Evolutionary conservation across 2,797 vertebrate genomes (phyloP).

Genomic region (Spea hammondii): DNA sequence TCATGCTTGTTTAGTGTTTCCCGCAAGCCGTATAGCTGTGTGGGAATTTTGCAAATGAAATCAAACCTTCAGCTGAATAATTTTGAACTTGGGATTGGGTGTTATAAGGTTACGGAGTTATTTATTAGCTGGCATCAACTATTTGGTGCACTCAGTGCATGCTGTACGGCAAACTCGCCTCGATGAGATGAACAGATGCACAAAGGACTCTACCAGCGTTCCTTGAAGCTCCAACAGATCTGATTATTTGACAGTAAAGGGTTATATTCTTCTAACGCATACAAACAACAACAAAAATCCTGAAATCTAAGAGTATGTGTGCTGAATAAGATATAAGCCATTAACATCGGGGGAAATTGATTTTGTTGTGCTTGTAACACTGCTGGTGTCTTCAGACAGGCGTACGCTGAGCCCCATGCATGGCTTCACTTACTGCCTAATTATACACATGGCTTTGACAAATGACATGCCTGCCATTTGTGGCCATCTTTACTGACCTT

Average conservation of each 20-base stretch:
- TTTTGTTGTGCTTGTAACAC: conserved; percentile 16
- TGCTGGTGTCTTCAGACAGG: conserved; percentile 37
- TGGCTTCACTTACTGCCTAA: conserved; percentile 59
- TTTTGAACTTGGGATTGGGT: too few species aligned
- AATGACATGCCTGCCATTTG: conserved; percentile 64
- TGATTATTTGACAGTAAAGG: neutral
- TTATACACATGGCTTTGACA: conserved; percentile 67
- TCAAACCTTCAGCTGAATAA: too few species aligned
- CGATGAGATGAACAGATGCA: too few species aligned
- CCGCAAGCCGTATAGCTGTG: too few species aligned
- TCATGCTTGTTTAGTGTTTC: too few species aligned
- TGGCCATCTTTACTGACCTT: conserved; percentile 68
- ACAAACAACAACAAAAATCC: neutral
- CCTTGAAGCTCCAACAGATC: too few species aligned
- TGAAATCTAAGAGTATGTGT: neutral
- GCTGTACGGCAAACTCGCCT: too few species aligned
- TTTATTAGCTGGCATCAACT: too few species aligned
- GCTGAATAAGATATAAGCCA: conserved; percentile 18
- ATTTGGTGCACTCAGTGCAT: too few species aligned
- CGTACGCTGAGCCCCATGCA: conserved; percentile 27
- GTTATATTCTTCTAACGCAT: neutral
- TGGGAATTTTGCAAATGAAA: too few species aligned
- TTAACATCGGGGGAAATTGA: conserved; percentile 11
- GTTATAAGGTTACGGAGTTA: too few species aligned
- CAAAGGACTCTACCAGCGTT: too few species aligned